Evolutionary conservation across 2,113 vertebrate species (phyloP), one percentile per base, ranked within the genome.

Genomic region (Hemicordylus capensis): DNA sequence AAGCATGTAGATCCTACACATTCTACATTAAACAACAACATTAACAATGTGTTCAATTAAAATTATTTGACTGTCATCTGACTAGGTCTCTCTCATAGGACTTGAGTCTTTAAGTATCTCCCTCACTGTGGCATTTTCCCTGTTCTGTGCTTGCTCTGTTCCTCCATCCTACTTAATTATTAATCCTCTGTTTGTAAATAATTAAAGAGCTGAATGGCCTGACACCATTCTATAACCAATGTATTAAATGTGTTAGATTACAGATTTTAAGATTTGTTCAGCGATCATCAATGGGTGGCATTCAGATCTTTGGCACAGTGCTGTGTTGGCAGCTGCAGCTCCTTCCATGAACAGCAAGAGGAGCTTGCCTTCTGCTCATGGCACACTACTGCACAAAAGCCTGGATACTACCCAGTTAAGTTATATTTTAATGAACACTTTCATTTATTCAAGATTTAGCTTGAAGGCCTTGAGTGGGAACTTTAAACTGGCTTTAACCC

Each of bases 81-180:
- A 84, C 31, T 84, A 9, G 20, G 76, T 84, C 46, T 85, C 69
- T 79, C 15, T 79, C 3, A 31, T 34, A 69, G 28, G 26, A 28
- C 39, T 37, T 56, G 11, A 46, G 56, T 37, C 59, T 87, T 93
- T 89, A 79, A 91, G 76, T 74, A 89, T 64, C 51, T 10, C 67
- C 83, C 89, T 93, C 89, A 90, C 51, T 37, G 83, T 84, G 95
- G 93, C 84, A 89, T 94, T 91, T 94, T 20, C 14, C n/a, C 44
- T 74, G 2, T 61, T 78, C 24, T 61, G 76, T 31, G 5, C 94
- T 94, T 93, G 95, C 96, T 93, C 94, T 94, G 93, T 96, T 96
- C 93, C 91, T 96, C 92, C 93, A 95, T 91, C 37, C 91, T 88
- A 56, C 6, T 42, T 74, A 78, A 76, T 17, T 74, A 83, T 61